These are phyloP conservation scores for Cyrtonyx montezumae DNA, from an alignment of 2,113 vertebrate genomes.

Conservation along the genomic window DNA sequence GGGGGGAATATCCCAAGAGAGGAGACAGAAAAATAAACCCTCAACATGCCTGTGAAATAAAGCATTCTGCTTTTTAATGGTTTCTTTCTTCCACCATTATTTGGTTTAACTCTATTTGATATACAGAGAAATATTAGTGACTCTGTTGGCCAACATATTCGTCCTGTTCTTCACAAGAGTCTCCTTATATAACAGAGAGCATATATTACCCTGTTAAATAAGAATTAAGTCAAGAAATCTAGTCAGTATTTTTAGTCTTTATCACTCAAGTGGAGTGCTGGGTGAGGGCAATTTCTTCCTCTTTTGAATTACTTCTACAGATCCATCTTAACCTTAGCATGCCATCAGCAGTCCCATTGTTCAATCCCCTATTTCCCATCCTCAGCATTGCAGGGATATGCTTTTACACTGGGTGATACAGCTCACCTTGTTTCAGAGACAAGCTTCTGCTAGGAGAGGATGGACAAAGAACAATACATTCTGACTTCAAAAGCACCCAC, in stretches of 20 bases:
- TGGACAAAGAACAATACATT: conserved; percentile 8
- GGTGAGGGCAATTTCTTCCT: neutral
- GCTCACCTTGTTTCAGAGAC: neutral
- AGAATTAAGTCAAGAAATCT: neutral
- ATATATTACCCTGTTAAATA: neutral
- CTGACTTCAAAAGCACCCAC: neutral
- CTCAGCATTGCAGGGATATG: neutral
- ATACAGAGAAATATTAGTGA: neutral
- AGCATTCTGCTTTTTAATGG: neutral
- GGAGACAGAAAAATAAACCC: neutral
- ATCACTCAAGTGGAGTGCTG: neutral
- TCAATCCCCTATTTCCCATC: neutral
- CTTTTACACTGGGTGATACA: neutral
- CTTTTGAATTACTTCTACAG: neutral
- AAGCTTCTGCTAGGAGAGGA: neutral
- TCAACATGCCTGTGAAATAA: neutral
- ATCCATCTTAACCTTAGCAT: neutral
- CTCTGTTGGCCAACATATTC: neutral
- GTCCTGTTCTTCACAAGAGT: neutral
- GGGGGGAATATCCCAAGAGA: neutral
- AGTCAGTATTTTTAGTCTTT: neutral
- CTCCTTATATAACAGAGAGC: neutral
- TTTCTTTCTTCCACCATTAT: neutral
- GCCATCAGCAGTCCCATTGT: neutral
- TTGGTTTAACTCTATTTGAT: neutral